Conservation (phyloP, 1,140 invertebrate genomes). For the Cheumatopsyche charites region DNA sequence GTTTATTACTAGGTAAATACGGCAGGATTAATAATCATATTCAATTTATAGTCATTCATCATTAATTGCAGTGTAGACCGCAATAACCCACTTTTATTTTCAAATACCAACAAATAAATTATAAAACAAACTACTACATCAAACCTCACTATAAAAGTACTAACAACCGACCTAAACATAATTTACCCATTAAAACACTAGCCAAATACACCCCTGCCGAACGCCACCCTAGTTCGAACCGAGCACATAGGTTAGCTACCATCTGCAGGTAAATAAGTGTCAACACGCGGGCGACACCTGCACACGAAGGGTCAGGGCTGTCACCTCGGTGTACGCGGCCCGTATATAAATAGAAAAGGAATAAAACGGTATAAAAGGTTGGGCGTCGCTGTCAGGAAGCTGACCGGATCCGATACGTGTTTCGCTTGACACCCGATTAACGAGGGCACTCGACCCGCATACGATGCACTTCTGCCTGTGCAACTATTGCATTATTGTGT, state of each 20-base stretch:
- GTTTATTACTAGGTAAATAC: no score
- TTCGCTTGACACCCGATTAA: slow-evolving; percentile 15
- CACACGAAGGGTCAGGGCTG: background rate
- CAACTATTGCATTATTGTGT: background rate
- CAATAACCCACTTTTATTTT: no score
- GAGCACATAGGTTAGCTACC: background rate
- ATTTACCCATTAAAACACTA: no score
- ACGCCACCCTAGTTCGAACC: background rate
- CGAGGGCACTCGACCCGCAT: slow-evolving; percentile 16
- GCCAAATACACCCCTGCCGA: background rate
- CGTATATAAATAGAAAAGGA: no score
- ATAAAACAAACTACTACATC: no score
- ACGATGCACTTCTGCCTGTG: slow-evolving; percentile 2
- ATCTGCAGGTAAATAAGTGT: slow-evolving; percentile 26
- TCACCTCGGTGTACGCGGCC: background rate
- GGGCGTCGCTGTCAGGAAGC: background rate
- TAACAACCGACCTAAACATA: no score
- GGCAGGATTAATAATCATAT: no score
- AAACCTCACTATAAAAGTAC: no score
- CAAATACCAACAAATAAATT: no score
- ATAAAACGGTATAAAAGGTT: no score
- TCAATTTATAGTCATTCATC: no score
- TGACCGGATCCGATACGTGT: slow-evolving; percentile 13
- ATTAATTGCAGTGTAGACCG: no score
- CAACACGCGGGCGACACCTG: slow-evolving; percentile 19